Conservation (phyloP, 2,113 vertebrate species). For the Puffinus mauretanicus region DNA sequence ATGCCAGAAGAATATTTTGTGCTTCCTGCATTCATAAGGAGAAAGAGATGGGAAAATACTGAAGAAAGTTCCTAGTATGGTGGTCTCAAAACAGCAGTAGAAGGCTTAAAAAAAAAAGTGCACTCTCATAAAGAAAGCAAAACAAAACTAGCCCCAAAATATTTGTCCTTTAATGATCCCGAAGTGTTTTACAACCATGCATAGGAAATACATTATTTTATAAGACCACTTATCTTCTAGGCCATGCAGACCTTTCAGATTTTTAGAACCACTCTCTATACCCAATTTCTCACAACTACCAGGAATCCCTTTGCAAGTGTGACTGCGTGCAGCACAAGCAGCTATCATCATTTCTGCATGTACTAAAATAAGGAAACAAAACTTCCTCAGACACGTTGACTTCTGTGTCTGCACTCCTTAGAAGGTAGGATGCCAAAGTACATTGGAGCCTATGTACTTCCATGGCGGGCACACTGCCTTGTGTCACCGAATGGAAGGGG, state of each 20-base stretch:
- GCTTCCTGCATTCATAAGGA: slow-evolving; percentile 8
- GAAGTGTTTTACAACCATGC: not conserved
- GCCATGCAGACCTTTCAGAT: not conserved
- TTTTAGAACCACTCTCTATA: not conserved
- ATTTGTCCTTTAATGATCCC: not conserved
- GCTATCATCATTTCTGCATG: not conserved
- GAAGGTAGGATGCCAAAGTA: not conserved
- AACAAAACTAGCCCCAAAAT: slow-evolving; percentile 1
- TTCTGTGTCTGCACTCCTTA: not conserved
- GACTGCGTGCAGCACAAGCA: not conserved
- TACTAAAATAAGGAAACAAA: not conserved
- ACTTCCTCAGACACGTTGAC: not conserved
- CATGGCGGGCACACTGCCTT: not conserved
- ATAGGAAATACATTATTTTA: not conserved
- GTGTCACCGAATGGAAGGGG: not conserved
- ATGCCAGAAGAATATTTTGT: slow-evolving; percentile 59
- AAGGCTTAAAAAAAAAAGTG: not conserved
- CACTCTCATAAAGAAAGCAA: not conserved
- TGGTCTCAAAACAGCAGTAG: slow-evolving; percentile 16
- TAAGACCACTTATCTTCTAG: not conserved
- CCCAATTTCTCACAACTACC: not conserved
- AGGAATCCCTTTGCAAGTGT: not conserved
- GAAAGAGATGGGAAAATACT: slow-evolving; percentile 37
- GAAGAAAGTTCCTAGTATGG: slow-evolving; percentile 20
- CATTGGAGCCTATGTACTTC: not conserved